phyloP scores from a whole-genome alignment of 2,797 vertebrate genomes.

The Cossypha caffra region DNA sequence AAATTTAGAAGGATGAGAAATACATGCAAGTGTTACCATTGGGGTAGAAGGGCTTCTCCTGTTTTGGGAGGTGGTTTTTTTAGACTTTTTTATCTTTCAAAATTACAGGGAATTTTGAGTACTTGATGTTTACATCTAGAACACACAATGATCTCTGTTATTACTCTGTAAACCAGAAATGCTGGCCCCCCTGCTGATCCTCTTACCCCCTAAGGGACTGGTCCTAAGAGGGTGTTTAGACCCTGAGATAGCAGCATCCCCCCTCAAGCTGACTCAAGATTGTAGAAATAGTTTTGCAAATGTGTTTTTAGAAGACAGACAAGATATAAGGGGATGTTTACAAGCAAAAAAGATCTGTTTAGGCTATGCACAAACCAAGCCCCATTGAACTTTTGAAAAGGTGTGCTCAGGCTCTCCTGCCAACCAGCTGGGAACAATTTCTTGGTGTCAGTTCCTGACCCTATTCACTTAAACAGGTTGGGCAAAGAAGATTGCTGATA shows the following conservation, averaged over 20 bases:
- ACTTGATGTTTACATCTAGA: not conserved
- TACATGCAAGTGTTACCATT: too few species aligned
- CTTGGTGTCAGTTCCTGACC: not conserved
- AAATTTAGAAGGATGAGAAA: not conserved
- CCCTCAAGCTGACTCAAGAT: not conserved
- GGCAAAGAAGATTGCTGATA: not conserved
- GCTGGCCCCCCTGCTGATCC: not conserved
- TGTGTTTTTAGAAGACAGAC: not conserved
- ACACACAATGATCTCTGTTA: too few species aligned
- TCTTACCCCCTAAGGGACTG: not conserved
- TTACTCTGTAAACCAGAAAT: not conserved
- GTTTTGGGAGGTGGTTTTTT: fast-evolving
- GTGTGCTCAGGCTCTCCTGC: not conserved
- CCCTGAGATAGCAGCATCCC: not conserved
- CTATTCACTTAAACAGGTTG: not conserved
- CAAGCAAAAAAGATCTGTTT: not conserved
- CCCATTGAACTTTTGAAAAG: not conserved
- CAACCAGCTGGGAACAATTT: not conserved
- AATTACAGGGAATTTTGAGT: not conserved
- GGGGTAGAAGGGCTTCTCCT: not conserved
- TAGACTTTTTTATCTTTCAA: fast-evolving
- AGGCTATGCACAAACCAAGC: not conserved
- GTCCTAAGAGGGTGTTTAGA: not conserved
- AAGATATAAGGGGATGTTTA: not conserved
- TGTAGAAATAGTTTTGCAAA: not conserved